A percentile compares a stretch with the other conserved stretches of the same genome.
Conservation (phyloP, 2,888 invertebrate genomes). For the Diloba caeruleocephala region DNA sequence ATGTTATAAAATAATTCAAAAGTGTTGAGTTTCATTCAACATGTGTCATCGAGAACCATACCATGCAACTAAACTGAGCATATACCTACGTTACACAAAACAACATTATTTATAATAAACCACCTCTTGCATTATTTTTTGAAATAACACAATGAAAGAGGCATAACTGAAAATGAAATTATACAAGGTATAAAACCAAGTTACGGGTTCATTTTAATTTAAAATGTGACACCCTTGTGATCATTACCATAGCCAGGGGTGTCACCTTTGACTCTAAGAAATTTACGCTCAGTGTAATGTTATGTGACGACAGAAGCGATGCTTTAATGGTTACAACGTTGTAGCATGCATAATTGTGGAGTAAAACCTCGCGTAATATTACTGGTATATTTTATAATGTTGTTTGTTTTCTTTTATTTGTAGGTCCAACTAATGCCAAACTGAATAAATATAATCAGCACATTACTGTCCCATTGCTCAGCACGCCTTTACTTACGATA, state of each 20-base stretch:
- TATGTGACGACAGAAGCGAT: background rate
- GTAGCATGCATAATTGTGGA: background rate
- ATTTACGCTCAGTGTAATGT: constrained; percentile 6
- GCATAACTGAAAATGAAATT: constrained; percentile 34
- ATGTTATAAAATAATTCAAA: too few relatives aligned
- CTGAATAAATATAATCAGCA: too few relatives aligned
- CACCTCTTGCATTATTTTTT: constrained; percentile 10
- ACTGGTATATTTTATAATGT: too few relatives aligned
- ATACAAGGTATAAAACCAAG: constrained; percentile 19
- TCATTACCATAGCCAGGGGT: constrained; percentile 27
- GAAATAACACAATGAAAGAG: constrained; percentile 32
- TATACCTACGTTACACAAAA: too few relatives aligned
- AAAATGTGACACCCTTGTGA: constrained; percentile 35
- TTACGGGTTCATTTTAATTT: constrained; percentile 44
- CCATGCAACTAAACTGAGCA: too few relatives aligned
- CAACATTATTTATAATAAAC: constrained; percentile 27
- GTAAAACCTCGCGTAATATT: too few relatives aligned
- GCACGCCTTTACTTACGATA: too few relatives aligned
- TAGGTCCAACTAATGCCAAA: background rate
- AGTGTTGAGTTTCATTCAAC: too few relatives aligned
- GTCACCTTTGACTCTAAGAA: constrained; percentile 14
- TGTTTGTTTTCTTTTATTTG: too few relatives aligned
- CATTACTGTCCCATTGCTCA: too few relatives aligned
- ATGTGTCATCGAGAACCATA: too few relatives aligned
- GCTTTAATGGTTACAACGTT: constrained; percentile 6